Evolutionary conservation across 2,113 vertebrate genomes (phyloP), one percentile per base, ranked within the genome.

Genomic region (Oreotragus oreotragus): DNA sequence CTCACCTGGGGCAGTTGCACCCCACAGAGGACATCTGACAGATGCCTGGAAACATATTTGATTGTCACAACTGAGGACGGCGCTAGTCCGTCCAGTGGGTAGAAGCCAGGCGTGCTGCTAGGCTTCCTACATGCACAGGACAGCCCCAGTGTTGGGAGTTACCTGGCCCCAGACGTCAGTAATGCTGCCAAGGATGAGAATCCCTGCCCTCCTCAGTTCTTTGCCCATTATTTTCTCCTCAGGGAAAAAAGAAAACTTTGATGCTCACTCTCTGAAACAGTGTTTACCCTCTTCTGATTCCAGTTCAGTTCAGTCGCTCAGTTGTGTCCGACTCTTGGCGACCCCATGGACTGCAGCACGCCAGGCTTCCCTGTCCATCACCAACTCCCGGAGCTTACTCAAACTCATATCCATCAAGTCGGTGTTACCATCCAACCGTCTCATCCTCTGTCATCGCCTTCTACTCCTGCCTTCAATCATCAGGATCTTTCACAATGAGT

Each of bases 341-440:
- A 70, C 2, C 66, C n/a, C 0, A 0, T 36, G 66, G 66, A 70
- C 66, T 70, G n/a, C 19, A 12, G n/a, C 66, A 39, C 0, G 0
- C 66, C 66, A 39, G n/a, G n/a, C 19, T 12, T 70, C 66, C n/a
- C 10, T 36, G 66, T 36, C n/a, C n/a, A 36, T 70, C 66, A 70
- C 66, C 66, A 70, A 70, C 9, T 70, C 9, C 66, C 10, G 0
- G n/a, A 70, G n/a, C 5, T 39, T 39, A 70, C 66, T 70, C 66
- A 70, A 36, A 36, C 66, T 70, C 64, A 21, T 36, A n/a, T 36
- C 64, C 64, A 36, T 36, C 0, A 1, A 2, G 0, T 70, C 0
- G 17, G 4, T 70, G 8, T 36, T 36, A 36, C 9, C n/a, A 36
- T 70, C n/a, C 66, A 36, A 36, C n/a, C 5, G 1, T 70, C 19